These are phyloP conservation scores for Spizaetus ornatus DNA, from an alignment of 2,113 vertebrate genomes.

Conservation along the genomic window DNA sequence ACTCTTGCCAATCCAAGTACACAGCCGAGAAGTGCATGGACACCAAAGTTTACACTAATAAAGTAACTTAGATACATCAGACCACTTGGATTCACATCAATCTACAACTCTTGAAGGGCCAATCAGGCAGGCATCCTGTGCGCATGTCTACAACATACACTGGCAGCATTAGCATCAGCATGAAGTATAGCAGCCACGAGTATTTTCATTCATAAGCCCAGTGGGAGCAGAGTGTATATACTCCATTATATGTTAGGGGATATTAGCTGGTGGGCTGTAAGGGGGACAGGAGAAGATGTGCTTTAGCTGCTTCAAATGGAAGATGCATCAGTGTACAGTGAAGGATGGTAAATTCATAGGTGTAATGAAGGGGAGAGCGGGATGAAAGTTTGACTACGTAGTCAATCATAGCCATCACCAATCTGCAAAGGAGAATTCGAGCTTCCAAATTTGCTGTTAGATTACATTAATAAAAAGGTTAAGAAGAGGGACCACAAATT, in stretches of 20 bases:
- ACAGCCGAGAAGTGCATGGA: background rate
- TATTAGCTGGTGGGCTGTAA: background rate
- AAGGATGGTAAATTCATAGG: background rate
- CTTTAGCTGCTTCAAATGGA: background rate
- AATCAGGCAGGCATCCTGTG: background rate
- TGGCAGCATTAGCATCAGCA: background rate
- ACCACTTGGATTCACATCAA: background rate
- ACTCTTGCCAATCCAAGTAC: background rate
- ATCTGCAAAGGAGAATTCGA: background rate
- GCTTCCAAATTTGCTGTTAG: background rate
- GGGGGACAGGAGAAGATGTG: background rate
- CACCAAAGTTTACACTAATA: background rate
- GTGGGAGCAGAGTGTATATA: background rate
- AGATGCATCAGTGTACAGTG: background rate
- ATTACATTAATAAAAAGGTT: background rate
- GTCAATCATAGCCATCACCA: background rate
- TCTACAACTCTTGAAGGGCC: background rate
- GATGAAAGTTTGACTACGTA: background rate
- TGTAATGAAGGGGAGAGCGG: background rate
- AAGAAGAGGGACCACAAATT: background rate
- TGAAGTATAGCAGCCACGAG: background rate
- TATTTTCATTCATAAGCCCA: background rate
- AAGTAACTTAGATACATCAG: background rate
- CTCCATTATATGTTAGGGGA: background rate
- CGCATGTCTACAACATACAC: background rate